Evolutionary conservation across 2,888 invertebrate species (phyloP).

Genomic region (Plagiodera versicolora): DNA sequence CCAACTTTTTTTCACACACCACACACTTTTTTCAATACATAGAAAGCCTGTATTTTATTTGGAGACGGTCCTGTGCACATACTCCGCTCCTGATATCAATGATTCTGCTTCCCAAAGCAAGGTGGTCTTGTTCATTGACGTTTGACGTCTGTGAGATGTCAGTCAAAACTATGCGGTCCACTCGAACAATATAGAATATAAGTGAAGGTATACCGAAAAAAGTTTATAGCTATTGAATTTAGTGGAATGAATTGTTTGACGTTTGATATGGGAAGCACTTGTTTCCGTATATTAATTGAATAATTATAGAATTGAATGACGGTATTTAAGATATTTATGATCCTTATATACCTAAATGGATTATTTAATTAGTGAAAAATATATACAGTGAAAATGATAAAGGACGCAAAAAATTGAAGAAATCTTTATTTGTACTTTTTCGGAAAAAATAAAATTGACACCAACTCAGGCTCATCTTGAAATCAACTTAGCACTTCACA

Average conservation of each 20-base stretch:
- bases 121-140: constrained; percentile 46
- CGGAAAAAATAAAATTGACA: too few relatives aligned
- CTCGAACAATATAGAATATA: constrained; percentile 39
- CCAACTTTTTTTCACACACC: too few relatives aligned
- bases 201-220: not conserved
- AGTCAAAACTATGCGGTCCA: constrained; percentile 31
- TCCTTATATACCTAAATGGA: too few relatives aligned
- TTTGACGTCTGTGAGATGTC: constrained; percentile 40
- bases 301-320: too few relatives aligned
- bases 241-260: constrained; percentile 21
- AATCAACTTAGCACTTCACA: too few relatives aligned
- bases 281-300: constrained; percentile 11
- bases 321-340: too few relatives aligned
- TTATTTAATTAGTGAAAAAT: too few relatives aligned
- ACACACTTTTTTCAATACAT: too few relatives aligned
- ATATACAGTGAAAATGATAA: too few relatives aligned
- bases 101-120: constrained; percentile 46
- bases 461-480: too few relatives aligned
- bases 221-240: constrained; percentile 10
- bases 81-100: constrained; percentile 1
- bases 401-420: too few relatives aligned
- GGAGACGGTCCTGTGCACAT: constrained; percentile 18
- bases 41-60: constrained; percentile 26
- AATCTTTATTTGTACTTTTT: too few relatives aligned
- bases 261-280: constrained; percentile 26